Evolutionary conservation across 2,797 vertebrate genomes (phyloP), one percentile per base, ranked within the genome.

Genomic region (Enteromius viviparus): DNA sequence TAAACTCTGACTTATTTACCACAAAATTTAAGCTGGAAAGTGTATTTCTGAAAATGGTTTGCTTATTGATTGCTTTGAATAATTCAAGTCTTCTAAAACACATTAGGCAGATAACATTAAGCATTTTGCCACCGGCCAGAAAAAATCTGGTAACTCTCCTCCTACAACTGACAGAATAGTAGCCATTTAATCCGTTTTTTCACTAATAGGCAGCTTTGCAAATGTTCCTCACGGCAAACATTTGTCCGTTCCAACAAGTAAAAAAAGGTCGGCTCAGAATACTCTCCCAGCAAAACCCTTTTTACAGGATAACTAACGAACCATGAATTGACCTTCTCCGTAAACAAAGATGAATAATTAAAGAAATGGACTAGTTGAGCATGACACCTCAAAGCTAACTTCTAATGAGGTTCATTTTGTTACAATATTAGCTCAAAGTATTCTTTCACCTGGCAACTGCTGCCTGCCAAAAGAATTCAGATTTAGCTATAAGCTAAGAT

Each of bases 1-100:
- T 17, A 78, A 49, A 77, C 60, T 34, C 76, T 74, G 29, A 53
- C 3, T 49, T 62, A 77, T 47, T 64, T 77, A 14, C 17, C 6
- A 47, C 15, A 4, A 74, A 34, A 74, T 34, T 32, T 65, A 64
- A 45, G n/a, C 1, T 49, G 42, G 42, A 7, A 45, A 62, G 9
- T 77, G 47, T 77, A 47, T 21, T 77, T 12, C 29, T 75, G 49
- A 87, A 87, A 77, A 21, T 23, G 80, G 49, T 83, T 89, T 87
- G 60, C 68, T 84, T 89, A 37, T 74, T 66, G 74, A 55, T 77
- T 58, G 47, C 85, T 89, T 82, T 83, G 45, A 89, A 82, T 86
- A 79, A 83, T 79, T 75, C 80, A 78, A 70, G 64, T 65, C 45
- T 64, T 51, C 2, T 78, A 74, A 69, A 19, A 87, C 82, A 76